Evolutionary conservation across 2,888 invertebrate genomes (phyloP).

Genomic region (Furcula furcula): DNA sequence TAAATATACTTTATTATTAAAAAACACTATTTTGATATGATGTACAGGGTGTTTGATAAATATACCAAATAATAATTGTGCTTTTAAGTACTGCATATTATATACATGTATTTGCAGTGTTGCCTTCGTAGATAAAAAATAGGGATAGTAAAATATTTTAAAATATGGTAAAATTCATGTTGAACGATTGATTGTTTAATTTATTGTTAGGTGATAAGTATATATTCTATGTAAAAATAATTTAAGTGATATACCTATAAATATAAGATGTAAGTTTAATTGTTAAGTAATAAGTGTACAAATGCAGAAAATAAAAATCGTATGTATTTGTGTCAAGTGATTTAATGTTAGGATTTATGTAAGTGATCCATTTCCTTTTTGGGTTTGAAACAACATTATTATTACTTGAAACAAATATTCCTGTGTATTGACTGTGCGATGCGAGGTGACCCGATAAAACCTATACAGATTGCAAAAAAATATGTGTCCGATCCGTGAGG

Average conservation of each 20-base stretch:
- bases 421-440: constrained; percentile 14
- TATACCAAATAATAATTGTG: constrained; percentile 74
- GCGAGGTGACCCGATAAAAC: neutral
- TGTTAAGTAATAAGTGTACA: constrained; percentile 48
- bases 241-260: constrained; percentile 23
- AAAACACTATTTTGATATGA: constrained; percentile 73
- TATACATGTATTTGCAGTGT: constrained; percentile 60
- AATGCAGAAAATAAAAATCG: constrained; percentile 32
- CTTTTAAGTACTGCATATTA: constrained; percentile 67
- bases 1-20: constrained; percentile 46
- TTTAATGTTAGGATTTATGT: too few relatives aligned
- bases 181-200: constrained; percentile 48
- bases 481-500: too few relatives aligned
- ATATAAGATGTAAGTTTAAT: constrained; percentile 22
- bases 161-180: constrained; percentile 31
- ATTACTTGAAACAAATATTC: constrained; percentile 21
- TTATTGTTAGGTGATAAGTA: constrained; percentile 47
- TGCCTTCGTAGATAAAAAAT: constrained; percentile 64
- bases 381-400: constrained; percentile 26
- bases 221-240: constrained; percentile 33
- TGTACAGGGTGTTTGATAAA: constrained; percentile 77
- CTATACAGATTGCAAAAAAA: neutral
- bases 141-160: constrained; percentile 18
- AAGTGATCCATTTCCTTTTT: constrained; percentile 21
- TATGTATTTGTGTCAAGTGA: constrained; percentile 31